Evolutionary conservation across 2,113 vertebrate species (phyloP), one percentile per base, ranked within the genome.

Genomic region (Tonatia bakeri): DNA sequence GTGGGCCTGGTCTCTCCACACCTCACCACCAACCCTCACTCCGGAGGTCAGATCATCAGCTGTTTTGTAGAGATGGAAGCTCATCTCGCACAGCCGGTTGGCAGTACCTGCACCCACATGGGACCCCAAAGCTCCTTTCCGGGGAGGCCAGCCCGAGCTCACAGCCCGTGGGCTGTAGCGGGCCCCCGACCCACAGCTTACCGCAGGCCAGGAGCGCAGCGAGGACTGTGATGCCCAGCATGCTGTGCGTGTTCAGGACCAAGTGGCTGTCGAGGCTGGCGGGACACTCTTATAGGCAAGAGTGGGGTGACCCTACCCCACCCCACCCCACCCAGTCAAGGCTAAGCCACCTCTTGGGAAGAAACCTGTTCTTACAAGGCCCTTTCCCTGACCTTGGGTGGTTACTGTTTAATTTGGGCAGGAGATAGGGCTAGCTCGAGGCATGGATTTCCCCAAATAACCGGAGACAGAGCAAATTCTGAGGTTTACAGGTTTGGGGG

Each of bases 151-250:
- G 36, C 36, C 15, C 0, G 0, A 40, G 70, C 54, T 79, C 85
- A 26, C 13, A 12, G 50, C 22, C 64, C 1, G 0, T 4, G 2
- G 59, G 69, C 45, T 19, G 17, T 38, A 1, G 54, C 86, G 5
- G 22, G 38, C 47, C 64, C 45, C 65, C 31, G 1, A 12, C 67
- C 94, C 83, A 19, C 10, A 52, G 33, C 98, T n/a, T 95, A 98
- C 98, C 97, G 0, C 84, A 98, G 97, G 98, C 98, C 89, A 98
- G 97, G 94, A 98, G 87, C 13, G 96, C 1, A 0, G 96, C 1
- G 0, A 98, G 93, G 43, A 98, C 94, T 0, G 97, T 8, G 20
- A 97, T 8, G 1, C 95, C 89, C 95, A 98, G 65, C 98, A 98
- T 98, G 95, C 36, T 45, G 36, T 5, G 7, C 7, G 36, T 43